Evolutionary conservation across 2,113 vertebrate genomes (phyloP).

Genomic region (Neodon shergylaensis): DNA sequence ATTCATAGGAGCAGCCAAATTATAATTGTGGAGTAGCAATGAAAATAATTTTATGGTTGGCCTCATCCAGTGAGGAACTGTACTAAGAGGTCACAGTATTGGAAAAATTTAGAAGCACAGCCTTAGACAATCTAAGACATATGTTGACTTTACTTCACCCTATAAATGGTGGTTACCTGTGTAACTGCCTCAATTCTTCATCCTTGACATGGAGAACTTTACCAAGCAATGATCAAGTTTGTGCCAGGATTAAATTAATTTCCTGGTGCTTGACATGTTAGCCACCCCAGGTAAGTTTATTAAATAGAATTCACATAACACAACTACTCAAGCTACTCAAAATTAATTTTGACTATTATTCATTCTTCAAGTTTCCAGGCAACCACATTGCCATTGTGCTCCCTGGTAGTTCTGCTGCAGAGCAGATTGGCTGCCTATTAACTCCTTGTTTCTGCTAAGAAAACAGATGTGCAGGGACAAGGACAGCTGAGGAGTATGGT

Average conservation of each 20-base stretch:
- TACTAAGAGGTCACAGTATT: not conserved
- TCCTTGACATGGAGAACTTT: not conserved
- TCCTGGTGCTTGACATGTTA: not conserved
- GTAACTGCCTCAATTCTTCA: not conserved
- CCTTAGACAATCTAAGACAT: not conserved
- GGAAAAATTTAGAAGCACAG: not conserved
- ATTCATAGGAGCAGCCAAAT: not conserved
- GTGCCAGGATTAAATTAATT: not conserved
- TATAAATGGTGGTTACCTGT: not conserved
- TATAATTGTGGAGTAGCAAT: not conserved
- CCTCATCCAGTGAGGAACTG: not conserved
- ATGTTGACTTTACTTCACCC: not conserved
- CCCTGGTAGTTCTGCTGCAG: not conserved
- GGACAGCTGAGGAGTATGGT: not conserved
- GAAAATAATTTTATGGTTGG: not conserved
- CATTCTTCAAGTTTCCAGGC: not conserved
- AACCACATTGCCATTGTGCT: not conserved
- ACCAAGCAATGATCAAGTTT: not conserved
- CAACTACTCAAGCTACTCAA: slow-evolving; percentile 5
- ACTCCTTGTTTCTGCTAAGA: not conserved
- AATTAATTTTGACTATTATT: not conserved
- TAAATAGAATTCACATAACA: not conserved
- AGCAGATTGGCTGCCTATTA: not conserved
- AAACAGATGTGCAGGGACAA: not conserved
- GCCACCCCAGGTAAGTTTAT: not conserved